A percentile compares a stretch with the other conserved stretches of the same genome.
phyloP scores from a whole-genome alignment of 2,797 vertebrate species.

The Melanotaenia maccullochi region DNA sequence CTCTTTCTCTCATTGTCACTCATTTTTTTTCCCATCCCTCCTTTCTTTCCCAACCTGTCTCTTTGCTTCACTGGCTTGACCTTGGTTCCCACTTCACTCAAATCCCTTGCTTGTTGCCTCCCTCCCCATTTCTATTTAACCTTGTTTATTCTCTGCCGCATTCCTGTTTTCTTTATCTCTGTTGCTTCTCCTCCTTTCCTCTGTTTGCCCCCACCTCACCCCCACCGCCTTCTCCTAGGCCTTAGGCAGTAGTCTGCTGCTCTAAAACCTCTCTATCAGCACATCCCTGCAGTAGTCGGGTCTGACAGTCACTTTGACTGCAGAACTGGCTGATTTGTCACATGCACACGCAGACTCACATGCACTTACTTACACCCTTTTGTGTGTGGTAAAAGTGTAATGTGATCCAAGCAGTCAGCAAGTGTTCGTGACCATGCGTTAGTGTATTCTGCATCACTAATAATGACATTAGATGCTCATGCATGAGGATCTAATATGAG shows the following conservation, averaged over 20 bases:
- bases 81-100: conserved; percentile 75
- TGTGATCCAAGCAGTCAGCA: conserved; percentile 56
- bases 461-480: conserved; percentile 58
- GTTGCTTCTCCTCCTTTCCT: conserved; percentile 68
- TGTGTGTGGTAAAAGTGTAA: conserved; percentile 48
- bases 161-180: conserved; percentile 79
- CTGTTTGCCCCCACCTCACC: conserved; percentile 34
- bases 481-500: conserved; percentile 56
- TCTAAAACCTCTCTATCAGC: conserved; percentile 81
- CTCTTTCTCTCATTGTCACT: conserved; percentile 42
- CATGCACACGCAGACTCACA: conserved; percentile 31
- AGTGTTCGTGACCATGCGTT: conserved; percentile 12
- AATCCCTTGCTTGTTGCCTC: conserved; percentile 62
- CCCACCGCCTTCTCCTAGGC: conserved; percentile 55
- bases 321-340: conserved; percentile 66
- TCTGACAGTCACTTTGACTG: conserved; percentile 73
- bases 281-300: conserved; percentile 70
- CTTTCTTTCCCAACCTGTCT: conserved; percentile 31
- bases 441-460: conserved; percentile 59
- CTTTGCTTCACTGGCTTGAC: conserved; percentile 70
- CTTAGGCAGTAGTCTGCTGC: conserved; percentile 72
- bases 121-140: conserved; percentile 66
- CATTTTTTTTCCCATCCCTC: conserved; percentile 39
- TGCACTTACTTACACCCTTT: conserved; percentile 28
- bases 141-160: conserved; percentile 79